A percentile compares a stretch with the other conserved stretches of the same genome.
Conservation (phyloP, 2,113 vertebrate genomes). For the Bufo bufo region DNA sequence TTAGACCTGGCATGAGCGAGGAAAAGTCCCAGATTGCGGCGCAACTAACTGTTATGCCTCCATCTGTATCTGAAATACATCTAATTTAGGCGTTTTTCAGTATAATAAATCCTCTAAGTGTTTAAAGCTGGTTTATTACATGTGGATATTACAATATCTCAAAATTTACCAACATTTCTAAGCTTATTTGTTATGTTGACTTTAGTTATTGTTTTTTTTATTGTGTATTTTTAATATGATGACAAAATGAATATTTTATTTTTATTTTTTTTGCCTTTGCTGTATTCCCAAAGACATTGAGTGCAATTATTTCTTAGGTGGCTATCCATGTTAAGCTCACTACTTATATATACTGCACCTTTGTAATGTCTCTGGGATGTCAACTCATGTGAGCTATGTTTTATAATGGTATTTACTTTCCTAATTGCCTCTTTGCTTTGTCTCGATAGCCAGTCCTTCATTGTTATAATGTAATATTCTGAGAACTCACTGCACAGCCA, state of each 20-base stretch:
- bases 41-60: no score
- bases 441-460: slow-evolving; percentile 56
- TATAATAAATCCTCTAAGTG: neutral
- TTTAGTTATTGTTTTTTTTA: neutral
- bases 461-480: slow-evolving; percentile 59
- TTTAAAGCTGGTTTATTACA: neutral
- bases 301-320: slow-evolving; percentile 37
- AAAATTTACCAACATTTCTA: neutral
- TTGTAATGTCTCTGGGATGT: slow-evolving; percentile 34
- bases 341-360: slow-evolving; percentile 39
- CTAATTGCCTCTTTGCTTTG: slow-evolving; percentile 58
- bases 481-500: slow-evolving; percentile 31
- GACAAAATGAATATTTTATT: no score
- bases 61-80: no score
- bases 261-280: neutral
- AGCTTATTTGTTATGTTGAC: neutral
- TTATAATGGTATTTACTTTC: slow-evolving; percentile 58
- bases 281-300: neutral
- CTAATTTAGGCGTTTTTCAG: no score
- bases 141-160: neutral
- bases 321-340: slow-evolving; percentile 16
- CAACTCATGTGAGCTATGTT: slow-evolving; percentile 47
- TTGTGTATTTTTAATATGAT: neutral
- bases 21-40: no score
- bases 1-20: no score